These are phyloP conservation scores for Eupithecia tripunctaria DNA, from an alignment of 2,888 invertebrate genomes.

Conservation along the genomic window DNA sequence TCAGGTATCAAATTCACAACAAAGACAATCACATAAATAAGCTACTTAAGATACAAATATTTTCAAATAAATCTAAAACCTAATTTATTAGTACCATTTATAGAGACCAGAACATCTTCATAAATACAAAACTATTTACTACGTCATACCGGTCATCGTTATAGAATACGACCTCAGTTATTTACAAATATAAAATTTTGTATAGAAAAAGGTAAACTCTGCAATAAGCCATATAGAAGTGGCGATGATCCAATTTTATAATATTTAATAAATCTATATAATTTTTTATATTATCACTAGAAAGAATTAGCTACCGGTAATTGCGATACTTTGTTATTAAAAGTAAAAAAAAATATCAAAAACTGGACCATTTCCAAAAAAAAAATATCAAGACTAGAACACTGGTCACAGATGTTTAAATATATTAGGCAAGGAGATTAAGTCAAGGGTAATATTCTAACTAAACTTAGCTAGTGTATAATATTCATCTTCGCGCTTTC, in stretches of 20 bases:
- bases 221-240: conserved; percentile 53
- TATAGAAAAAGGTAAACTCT: conserved; percentile 59
- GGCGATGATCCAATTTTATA: conserved; percentile 57
- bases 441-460: conserved; percentile 53
- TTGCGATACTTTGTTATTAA: conserved; percentile 35
- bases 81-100: conserved; percentile 66
- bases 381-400: conserved; percentile 75
- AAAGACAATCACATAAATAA: conserved; percentile 45
- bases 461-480: conserved; percentile 50
- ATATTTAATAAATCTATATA: conserved; percentile 38
- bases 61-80: conserved; percentile 44
- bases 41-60: conserved; percentile 49
- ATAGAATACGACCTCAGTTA: conserved; percentile 56
- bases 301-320: conserved; percentile 46
- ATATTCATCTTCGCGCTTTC: conserved; percentile 52
- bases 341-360: conserved; percentile 47
- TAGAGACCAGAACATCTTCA: conserved; percentile 53
- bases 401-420: conserved; percentile 75
- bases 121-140: conserved; percentile 59
- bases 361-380: conserved; percentile 58
- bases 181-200: conserved; percentile 67
- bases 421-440: conserved; percentile 73
- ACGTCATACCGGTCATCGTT: conserved; percentile 54
- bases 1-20: conserved; percentile 32
- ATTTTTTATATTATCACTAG: conserved; percentile 26